Evolutionary conservation across 2,113 vertebrate genomes (phyloP), one percentile per base, ranked within the genome.

Genomic region (Bufo bufo): DNA sequence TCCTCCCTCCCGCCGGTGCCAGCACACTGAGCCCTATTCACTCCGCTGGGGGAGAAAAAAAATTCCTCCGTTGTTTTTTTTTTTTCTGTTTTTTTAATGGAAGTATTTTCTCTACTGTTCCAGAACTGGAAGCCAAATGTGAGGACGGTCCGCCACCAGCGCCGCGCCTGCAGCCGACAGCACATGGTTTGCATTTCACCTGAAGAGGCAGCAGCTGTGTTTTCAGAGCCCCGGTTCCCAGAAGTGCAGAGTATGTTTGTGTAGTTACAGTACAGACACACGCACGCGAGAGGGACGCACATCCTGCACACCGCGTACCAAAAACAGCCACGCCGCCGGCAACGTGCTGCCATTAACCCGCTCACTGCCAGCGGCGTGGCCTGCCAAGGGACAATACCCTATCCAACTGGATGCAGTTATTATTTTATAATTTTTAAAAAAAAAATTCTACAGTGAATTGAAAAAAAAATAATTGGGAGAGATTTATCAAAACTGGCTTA

Each of bases 191-290:
- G 81, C 61, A 58, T 88, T 84, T 88, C 82, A 88, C 80, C 87
- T 88, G 80, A 88, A 88, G 80, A 77, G 80, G 80, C 87, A 77
- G 81, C 87, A 88, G 87, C 87, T 88, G 87, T 88, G 87, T 84
- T 78, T 84, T 84, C 59, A 75, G 49, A 88, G 61, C 54, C 4
- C 20, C 1, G 33, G 6, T 88, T 88, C 87, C 87, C 87, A 88
- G 87, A 88, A 88, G 59, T 11, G 69, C 65, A 82, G 86, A 23
- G 71, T 13, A 17, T 88, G 72, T 88, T 78, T 88, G 81, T 88
- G 50, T 77, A 88, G 81, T 84, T 88, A 88, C 81, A 78, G 87
- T 61, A 88, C 63, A 69, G 59, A 71, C 47, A 84, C 65, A 66
- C 58, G 45, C 79, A 63, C 43, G 23, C 23, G 2, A 50, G n/a